These are phyloP conservation scores for Eupsilia transversa DNA, from an alignment of 2,888 invertebrate genomes.

Conservation along the genomic window DNA sequence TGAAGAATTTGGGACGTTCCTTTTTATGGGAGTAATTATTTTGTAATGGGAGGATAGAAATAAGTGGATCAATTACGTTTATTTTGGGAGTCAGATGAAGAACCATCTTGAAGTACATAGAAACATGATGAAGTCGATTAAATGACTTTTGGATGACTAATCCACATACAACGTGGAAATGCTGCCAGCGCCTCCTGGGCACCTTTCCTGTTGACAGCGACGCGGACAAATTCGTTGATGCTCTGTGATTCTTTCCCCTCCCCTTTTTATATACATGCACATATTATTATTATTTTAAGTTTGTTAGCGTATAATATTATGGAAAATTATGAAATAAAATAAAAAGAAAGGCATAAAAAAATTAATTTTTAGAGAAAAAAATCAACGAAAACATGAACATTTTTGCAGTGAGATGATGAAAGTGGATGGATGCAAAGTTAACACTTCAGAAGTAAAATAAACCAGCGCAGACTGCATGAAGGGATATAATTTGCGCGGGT, in stretches of 20 bases:
- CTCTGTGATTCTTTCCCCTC: too few species aligned
- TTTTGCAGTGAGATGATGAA: not conserved
- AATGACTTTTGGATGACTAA: too few species aligned
- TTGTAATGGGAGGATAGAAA: conserved; percentile 10
- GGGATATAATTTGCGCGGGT: not conserved
- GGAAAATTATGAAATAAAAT: too few species aligned
- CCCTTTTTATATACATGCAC: too few species aligned
- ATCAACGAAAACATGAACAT: not conserved
- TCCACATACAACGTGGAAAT: too few species aligned
- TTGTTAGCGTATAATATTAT: too few species aligned
- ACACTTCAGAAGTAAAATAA: not conserved
- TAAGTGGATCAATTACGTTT: not conserved
- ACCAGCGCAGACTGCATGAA: not conserved
- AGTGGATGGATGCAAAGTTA: not conserved
- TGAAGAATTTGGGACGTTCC: conserved; percentile 39
- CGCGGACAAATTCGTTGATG: too few species aligned
- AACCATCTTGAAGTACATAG: not conserved
- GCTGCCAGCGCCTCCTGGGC: too few species aligned
- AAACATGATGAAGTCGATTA: not conserved
- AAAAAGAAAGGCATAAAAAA: too few species aligned
- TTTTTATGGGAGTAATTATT: conserved; percentile 41
- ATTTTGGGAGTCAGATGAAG: not conserved
- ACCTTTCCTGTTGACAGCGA: too few species aligned
- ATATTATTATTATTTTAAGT: too few species aligned
- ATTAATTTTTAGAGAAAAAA: not conserved